These are phyloP conservation scores for Axinella damicornis DNA, from an alignment of 37 sponge, comb jelly and placozoan species.

Conservation along the genomic window DNA sequence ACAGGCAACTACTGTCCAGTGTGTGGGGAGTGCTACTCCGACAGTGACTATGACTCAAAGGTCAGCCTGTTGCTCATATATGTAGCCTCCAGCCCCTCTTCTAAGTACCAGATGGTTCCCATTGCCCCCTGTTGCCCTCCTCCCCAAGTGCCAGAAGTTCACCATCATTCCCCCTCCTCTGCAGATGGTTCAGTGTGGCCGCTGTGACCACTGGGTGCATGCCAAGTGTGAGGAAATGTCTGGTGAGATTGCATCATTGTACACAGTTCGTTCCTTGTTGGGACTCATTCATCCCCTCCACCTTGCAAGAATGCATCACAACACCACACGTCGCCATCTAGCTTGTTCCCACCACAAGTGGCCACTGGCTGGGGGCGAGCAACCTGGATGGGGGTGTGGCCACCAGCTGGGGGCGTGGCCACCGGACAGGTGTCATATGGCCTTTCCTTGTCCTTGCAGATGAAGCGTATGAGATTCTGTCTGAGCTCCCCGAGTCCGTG, in stretches of 20 bases:
- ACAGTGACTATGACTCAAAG: constrained; percentile 86
- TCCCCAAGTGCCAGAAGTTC: too few species aligned
- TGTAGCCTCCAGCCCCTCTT: too few species aligned
- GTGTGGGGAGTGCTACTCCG: constrained; percentile 83
- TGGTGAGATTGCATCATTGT: constrained; percentile 15
- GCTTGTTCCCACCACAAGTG: neutral
- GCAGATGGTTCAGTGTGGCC: constrained; percentile 91
- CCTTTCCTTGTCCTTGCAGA: constrained; percentile 39
- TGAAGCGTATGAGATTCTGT: constrained; percentile 83
- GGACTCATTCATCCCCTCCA: too few species aligned
- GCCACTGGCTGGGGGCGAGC: too few species aligned
- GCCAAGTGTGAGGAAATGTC: constrained; percentile 82
- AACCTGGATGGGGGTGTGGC: too few species aligned
- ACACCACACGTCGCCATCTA: too few species aligned
- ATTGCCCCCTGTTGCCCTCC: too few species aligned
- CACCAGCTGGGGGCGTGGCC: too few species aligned
- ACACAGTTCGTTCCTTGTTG: too few species aligned
- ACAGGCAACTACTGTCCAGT: constrained; percentile 92
- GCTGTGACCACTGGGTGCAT: constrained; percentile 92
- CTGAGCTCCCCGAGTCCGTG: constrained; percentile 75
- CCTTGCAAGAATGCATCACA: too few species aligned
- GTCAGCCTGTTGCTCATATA: constrained; percentile 23
- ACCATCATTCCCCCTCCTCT: neutral
- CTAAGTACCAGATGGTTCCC: too few species aligned
- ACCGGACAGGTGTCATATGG: too few species aligned